Conservation (phyloP, 2,113 vertebrate genomes). For the Oryctolagus cuniculus region mOryCun1.1 NC_091444.1:55279001-55279500, state of each 20-base stretch:
- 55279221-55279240: conserved; percentile 12
- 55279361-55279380: background rate
- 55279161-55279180: conserved; percentile 42
- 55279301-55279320: background rate
- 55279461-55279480: too few species aligned
- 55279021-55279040: conserved; percentile 74
- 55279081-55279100: conserved; percentile 87
- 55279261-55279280: background rate
- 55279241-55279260: background rate
- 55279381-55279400: background rate
- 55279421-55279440: background rate
- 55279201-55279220: conserved; percentile 42
- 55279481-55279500: too few species aligned
- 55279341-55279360: background rate
- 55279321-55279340: background rate
- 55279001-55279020: conserved; percentile 64
- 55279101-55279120: conserved; percentile 80
- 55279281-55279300: background rate
- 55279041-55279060: conserved; percentile 59
- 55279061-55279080: conserved; percentile 73
- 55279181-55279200: conserved; percentile 30
- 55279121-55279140: conserved; percentile 71
- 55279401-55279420: background rate
- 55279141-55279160: conserved; percentile 55
- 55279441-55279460: background rate